A percentile compares a stretch with the other conserved stretches of the same genome.
These are phyloP conservation scores for Piliocolobus tephrosceles DNA, from an alignment of 2,113 vertebrate species.

Conservation along the genomic window DNA sequence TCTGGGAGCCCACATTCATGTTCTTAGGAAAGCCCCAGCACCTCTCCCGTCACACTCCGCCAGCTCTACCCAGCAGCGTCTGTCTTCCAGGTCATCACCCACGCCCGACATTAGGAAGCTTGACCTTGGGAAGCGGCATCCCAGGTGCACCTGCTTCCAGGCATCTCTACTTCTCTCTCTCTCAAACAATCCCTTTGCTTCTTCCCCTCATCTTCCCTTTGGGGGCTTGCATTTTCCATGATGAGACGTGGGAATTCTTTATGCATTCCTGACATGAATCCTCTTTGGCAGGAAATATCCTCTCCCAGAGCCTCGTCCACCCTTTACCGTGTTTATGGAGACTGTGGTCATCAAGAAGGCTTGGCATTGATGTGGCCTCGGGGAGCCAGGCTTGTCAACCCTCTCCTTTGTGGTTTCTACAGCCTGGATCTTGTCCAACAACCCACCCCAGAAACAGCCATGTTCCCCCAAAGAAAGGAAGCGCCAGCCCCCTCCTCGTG, in stretches of 20 bases:
- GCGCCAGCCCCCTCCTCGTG: accelerated
- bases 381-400: neutral
- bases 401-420: neutral
- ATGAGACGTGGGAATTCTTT: accelerated
- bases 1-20: too few species aligned
- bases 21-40: too few species aligned
- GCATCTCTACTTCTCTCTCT: too few species aligned
- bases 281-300: neutral
- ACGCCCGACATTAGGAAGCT: neutral
- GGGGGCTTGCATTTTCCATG: accelerated
- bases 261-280: accelerated
- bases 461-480: accelerated
- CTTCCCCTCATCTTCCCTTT: accelerated
- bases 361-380: neutral
- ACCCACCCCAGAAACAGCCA: neutral
- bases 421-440: neutral
- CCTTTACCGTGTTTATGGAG: neutral
- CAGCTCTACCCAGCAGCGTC: too few species aligned
- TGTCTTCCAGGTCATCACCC: neutral
- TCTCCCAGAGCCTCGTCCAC: neutral
- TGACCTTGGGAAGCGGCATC: too few species aligned
- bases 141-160: too few species aligned
- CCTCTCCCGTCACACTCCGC: too few species aligned
- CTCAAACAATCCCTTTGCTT: too few species aligned
- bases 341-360: neutral